phyloP scores from a whole-genome alignment of 2,888 invertebrate genomes.

The Drosophila planitibia region DNA sequence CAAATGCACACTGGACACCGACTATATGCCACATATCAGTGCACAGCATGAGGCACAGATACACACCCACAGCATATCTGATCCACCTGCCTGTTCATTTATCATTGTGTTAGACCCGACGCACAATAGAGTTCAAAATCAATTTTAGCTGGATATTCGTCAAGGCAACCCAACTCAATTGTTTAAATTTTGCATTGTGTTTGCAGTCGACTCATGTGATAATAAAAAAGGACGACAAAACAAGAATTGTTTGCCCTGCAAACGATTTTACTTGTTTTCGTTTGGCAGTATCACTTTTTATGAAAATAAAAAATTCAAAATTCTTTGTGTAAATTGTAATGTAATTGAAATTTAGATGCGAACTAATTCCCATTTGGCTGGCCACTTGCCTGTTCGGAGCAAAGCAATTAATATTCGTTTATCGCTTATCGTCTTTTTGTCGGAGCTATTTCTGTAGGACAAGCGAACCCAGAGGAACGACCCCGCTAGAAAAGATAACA shows the following conservation, averaged over 20 bases:
- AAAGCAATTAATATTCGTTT: slow-evolving; percentile 59
- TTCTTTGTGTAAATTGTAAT: slow-evolving; percentile 35
- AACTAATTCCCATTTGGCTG: slow-evolving; percentile 38
- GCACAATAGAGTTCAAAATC: slow-evolving; percentile 54
- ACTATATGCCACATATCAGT: slow-evolving; percentile 31
- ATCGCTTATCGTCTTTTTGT: slow-evolving; percentile 47
- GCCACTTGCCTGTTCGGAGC: slow-evolving; percentile 45
- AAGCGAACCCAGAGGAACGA: slow-evolving; percentile 39
- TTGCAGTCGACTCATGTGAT: slow-evolving; percentile 49
- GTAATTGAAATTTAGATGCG: slow-evolving; percentile 46
- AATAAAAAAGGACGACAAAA: slow-evolving; percentile 22
- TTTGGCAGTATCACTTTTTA: slow-evolving; percentile 34
- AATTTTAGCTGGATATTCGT: slow-evolving; percentile 52
- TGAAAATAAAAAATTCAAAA: slow-evolving; percentile 12
- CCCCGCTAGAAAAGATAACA: slow-evolving; percentile 47
- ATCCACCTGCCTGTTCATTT: slow-evolving; percentile 58
- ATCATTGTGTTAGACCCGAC: slow-evolving; percentile 28
- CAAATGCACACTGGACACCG: not conserved
- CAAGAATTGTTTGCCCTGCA: slow-evolving; percentile 10
- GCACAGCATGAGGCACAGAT: slow-evolving; percentile 40
- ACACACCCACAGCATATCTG: slow-evolving; percentile 29
- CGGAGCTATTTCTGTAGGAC: slow-evolving; percentile 34
- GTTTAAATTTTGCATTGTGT: slow-evolving; percentile 62
- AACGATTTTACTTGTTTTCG: slow-evolving; percentile 9
- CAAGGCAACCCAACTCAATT: slow-evolving; percentile 43